Conservation (phyloP, 2,888 invertebrate genomes). For the Thumatha senex region DNA sequence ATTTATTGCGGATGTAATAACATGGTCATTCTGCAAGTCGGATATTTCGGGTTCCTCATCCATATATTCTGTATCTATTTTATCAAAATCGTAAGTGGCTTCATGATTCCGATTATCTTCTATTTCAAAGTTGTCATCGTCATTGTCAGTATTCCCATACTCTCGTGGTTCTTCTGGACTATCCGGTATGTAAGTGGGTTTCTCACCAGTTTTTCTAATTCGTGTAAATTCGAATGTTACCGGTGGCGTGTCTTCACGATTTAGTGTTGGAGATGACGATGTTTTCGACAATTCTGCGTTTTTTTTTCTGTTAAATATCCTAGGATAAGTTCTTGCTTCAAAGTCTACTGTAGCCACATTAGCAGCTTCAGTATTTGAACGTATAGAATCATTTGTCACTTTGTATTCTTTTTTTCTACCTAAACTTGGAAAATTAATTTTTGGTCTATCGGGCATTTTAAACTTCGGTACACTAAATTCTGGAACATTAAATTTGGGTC, state of each 20-base stretch:
- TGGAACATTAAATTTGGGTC: conserved; percentile 79
- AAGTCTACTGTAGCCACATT: conserved; percentile 85
- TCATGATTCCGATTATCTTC: conserved; percentile 68
- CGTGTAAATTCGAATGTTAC: conserved; percentile 87
- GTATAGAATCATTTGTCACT: conserved; percentile 60
- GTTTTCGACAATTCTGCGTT: conserved; percentile 71
- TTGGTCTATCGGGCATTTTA: conserved; percentile 83
- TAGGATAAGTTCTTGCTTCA: conserved; percentile 91
- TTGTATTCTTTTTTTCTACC: conserved; percentile 78
- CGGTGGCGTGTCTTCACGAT: conserved; percentile 84
- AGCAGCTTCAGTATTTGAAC: conserved; percentile 61
- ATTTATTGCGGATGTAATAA: conserved; percentile 55
- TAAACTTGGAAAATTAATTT: conserved; percentile 85
- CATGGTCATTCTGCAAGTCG: conserved; percentile 46
- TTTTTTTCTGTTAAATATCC: conserved; percentile 84
- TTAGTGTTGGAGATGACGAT: conserved; percentile 78
- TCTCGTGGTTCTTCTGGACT: conserved; percentile 70
- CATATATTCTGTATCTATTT: conserved; percentile 82
- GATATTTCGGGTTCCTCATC: conserved; percentile 66
- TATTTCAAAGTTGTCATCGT: conserved; percentile 56
- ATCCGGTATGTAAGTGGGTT: conserved; percentile 69
- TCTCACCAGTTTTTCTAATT: conserved; percentile 80
- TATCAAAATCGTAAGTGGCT: conserved; percentile 80
- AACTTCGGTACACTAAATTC: conserved; percentile 78
- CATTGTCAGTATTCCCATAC: conserved; percentile 71